Conservation (phyloP, 2,797 vertebrate genomes). For the Chanos chanos region DNA sequence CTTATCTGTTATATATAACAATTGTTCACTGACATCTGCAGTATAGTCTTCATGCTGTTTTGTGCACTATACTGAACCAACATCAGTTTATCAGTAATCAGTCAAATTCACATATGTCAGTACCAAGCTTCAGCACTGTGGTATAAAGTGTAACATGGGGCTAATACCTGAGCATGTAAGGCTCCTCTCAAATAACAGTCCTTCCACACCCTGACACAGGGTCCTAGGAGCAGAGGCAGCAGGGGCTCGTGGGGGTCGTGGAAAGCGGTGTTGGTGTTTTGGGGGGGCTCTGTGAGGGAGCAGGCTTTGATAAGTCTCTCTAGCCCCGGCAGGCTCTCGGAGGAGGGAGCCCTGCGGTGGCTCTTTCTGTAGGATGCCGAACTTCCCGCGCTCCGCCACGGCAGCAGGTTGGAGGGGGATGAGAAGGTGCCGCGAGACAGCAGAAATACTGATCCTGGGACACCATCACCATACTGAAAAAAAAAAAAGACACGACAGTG, state of each 20-base stretch:
- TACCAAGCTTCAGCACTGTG: too few relatives aligned
- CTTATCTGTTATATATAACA: too few relatives aligned
- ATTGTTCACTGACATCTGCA: too few relatives aligned
- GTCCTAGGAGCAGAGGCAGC: slow-evolving; percentile 78
- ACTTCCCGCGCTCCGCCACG: slow-evolving; percentile 74
- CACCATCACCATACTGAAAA: slow-evolving; percentile 58
- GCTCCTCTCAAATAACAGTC: slow-evolving; percentile 88
- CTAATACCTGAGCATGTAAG: slow-evolving; percentile 85
- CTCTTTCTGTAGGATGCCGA: slow-evolving; percentile 73
- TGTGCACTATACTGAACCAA: too few relatives aligned
- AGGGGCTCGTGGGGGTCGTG: slow-evolving; percentile 68
- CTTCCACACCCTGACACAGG: slow-evolving; percentile 83
- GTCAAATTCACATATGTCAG: too few relatives aligned
- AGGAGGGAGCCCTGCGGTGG: slow-evolving; percentile 70
- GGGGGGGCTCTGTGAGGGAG: slow-evolving; percentile 50
- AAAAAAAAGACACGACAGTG: neutral
- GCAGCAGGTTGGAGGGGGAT: slow-evolving; percentile 77
- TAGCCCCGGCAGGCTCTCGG: slow-evolving; percentile 73
- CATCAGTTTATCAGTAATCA: too few relatives aligned
- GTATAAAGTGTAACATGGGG: too few relatives aligned
- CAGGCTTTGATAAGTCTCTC: slow-evolving; percentile 71
- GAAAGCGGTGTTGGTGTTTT: slow-evolving; percentile 33
- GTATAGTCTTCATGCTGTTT: too few relatives aligned
- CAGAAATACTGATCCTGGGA: slow-evolving; percentile 67
- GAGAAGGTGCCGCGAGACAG: slow-evolving; percentile 79